A percentile compares a stretch with the other conserved stretches of the same genome.
Evolutionary conservation across 2,797 vertebrate species (phyloP).

Genomic region (Poeciliopsis infans): DNA sequence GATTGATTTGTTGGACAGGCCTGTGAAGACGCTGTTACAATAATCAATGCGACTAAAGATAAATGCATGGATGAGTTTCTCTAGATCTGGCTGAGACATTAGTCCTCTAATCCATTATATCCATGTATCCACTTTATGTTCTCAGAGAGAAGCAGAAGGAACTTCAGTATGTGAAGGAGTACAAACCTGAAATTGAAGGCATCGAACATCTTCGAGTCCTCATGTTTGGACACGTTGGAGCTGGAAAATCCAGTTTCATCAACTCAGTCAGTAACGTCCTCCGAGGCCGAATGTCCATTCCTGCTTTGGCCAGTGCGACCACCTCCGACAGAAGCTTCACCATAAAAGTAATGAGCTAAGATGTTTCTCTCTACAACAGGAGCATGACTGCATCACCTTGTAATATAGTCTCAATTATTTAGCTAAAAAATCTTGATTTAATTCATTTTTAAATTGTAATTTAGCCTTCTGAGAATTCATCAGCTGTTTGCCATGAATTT

Average conservation of each 20-base stretch:
- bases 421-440: neutral
- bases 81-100: too few relatives aligned
- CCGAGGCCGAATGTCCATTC: neutral
- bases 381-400: neutral
- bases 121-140: neutral
- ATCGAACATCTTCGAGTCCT: conserved; percentile 63
- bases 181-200: neutral
- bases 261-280: conserved; percentile 65
- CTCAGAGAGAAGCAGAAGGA: neutral
- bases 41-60: too few relatives aligned
- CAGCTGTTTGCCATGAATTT: neutral
- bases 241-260: conserved; percentile 77
- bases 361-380: neutral
- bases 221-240: conserved; percentile 66
- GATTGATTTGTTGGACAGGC: too few relatives aligned
- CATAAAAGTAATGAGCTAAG: conserved; percentile 21
- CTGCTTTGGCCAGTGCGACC: neutral
- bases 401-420: neutral
- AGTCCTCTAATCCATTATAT: too few relatives aligned
- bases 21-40: too few relatives aligned
- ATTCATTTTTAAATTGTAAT: neutral
- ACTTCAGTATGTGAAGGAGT: neutral
- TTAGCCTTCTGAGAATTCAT: neutral
- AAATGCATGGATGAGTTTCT: too few relatives aligned
- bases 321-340: conserved; percentile 35